These are phyloP conservation scores for Sinocyclocheilus rhinocerous DNA, from an alignment of 2,113 vertebrate species.

Conservation along the genomic window DNA sequence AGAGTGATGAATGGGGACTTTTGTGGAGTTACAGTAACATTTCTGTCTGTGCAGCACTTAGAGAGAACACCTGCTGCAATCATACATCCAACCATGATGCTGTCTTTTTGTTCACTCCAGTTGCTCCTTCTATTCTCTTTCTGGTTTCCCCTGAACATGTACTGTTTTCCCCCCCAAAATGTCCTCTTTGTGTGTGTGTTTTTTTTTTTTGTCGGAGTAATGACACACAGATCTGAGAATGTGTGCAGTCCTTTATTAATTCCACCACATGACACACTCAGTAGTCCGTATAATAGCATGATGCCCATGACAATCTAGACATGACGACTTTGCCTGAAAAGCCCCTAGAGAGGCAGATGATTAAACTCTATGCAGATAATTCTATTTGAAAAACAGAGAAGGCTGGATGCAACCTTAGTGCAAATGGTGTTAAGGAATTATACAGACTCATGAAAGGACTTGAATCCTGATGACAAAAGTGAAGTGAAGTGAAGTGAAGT, in stretches of 20 bases:
- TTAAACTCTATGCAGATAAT: not conserved
- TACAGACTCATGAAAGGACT: not conserved
- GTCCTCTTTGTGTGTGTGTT: not conserved
- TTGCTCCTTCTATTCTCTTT: not conserved
- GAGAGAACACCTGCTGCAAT: slow-evolving; percentile 8
- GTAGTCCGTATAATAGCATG: not conserved
- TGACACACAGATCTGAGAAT: not conserved
- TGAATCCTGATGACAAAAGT: not conserved
- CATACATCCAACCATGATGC: not conserved
- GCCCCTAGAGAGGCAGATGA: not conserved
- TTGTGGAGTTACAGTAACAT: slow-evolving; percentile 6
- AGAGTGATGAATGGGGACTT: not conserved
- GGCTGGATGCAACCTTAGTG: not conserved
- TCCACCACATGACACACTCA: not conserved
- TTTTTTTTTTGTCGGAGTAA: not conserved
- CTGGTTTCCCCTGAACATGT: not conserved
- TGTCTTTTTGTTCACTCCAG: slow-evolving; percentile 14
- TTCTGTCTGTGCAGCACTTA: not conserved
- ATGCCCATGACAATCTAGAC: not conserved
- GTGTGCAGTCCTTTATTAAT: not conserved
- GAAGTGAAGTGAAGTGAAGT: too few relatives aligned
- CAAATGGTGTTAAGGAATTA: not conserved
- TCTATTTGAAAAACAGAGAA: not conserved
- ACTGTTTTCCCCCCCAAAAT: not conserved
- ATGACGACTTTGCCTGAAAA: not conserved